Conservation (phyloP, 2,113 vertebrate species). For the Circaetus cinerascens region DNA sequence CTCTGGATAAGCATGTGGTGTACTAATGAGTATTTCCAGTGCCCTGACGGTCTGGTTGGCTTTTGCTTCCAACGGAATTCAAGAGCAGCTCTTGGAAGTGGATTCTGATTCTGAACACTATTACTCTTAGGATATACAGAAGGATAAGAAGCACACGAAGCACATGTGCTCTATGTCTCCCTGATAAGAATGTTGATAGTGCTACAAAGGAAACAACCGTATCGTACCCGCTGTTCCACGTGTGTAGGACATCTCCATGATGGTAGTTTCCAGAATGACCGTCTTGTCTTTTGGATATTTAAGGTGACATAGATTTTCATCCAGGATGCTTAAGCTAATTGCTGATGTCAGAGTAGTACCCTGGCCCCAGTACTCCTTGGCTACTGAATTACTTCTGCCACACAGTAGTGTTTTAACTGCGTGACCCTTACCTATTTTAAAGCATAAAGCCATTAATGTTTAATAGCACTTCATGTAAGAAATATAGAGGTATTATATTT, state of each 20-base stretch:
- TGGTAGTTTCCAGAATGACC: not conserved
- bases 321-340: not conserved
- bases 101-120: not conserved
- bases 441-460: not conserved
- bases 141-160: not conserved
- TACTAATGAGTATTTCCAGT: not conserved
- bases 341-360: not conserved
- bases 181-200: not conserved
- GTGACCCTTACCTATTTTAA: not conserved
- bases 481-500: not conserved
- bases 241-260: not conserved
- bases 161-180: not conserved
- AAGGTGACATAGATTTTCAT: not conserved
- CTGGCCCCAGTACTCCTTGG: not conserved
- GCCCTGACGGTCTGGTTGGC: not conserved
- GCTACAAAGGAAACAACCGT: not conserved
- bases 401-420: not conserved
- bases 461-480: not conserved
- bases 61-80: not conserved
- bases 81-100: not conserved
- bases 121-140: not conserved
- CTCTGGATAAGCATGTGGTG: not conserved
- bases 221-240: accelerated
- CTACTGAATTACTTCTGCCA: not conserved
- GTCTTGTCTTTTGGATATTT: not conserved